Evolutionary conservation across 2,797 vertebrate genomes (phyloP), one percentile per base, ranked within the genome.

Genomic region (Halcyon leucocephala): DNA sequence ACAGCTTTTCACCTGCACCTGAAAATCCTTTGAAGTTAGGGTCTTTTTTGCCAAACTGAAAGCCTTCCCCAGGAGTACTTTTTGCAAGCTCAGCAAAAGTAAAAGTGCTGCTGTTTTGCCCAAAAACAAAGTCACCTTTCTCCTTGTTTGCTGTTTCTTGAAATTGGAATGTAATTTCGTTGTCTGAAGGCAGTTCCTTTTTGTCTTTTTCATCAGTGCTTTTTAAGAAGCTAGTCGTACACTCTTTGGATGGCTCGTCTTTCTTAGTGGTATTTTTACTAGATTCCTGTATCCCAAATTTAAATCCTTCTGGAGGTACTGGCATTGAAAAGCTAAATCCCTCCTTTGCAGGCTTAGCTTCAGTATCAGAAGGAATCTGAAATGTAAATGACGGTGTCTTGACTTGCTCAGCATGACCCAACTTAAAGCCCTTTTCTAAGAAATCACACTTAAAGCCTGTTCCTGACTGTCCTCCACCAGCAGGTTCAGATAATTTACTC

Each of bases 71-170:
- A 10, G 95, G 93, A 66, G 98, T 95, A 70, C 97, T 98, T 74
- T 98, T 98, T 78, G 99, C 99, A 97, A 99, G 98, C 60, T 99
- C 99, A 48, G 99, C 99, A 98, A 99, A 99, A 95, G 99, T 99
- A 46, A 98, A 99, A 7, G 96, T 76, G 65, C 96, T 97, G 14
- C 96, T 86, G 78, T 98, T 98, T 3, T 98, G 98, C 37, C 98
- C 97, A 94, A 99, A 97, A 88, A 99, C 74, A 74, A 97, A 96
- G 70, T 97, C 85, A 6, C 24, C 42, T 52, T 72, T 96, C 65
- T 96, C 97, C 58, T 97, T 97, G 66, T 67, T 79, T 72, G 82
- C 57, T 7, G 29, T 29, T 83, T 97, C 97, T 25, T 96, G 96
- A 95, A 95, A 69, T 2, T 95, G 95, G 44, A 89, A 73, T 25